Percentiles rank a stretch among this genome's conserved stretches.
Evolutionary conservation across 2,113 vertebrate genomes (phyloP).

Genomic region (Callipepla californica): DNA sequence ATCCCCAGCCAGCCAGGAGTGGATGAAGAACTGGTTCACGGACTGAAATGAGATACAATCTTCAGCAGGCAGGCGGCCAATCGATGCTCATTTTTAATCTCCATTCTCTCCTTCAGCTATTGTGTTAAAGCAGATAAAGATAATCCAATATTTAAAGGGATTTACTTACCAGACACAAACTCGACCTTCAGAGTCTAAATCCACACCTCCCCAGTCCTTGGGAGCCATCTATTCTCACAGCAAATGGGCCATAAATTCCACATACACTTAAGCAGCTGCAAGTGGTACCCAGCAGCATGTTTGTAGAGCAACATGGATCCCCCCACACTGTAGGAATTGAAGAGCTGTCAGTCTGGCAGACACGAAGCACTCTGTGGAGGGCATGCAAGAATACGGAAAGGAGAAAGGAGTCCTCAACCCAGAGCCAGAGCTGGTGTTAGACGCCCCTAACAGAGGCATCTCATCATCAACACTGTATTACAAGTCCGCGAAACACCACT

Average conservation of each 20-base stretch:
- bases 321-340: not conserved
- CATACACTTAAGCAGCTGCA: not conserved
- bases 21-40: not conserved
- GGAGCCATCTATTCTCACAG: not conserved
- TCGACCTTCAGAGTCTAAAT: not conserved
- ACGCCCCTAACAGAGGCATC: not conserved
- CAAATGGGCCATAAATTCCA: not conserved
- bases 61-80: not conserved
- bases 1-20: not conserved
- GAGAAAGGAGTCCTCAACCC: not conserved
- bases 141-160: not conserved
- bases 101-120: not conserved
- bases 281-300: not conserved
- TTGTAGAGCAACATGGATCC: not conserved
- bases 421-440: not conserved
- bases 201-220: accelerated
- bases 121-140: not conserved
- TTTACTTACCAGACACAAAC: not conserved
- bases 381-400: not conserved
- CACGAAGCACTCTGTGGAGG: not conserved
- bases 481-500: not conserved
- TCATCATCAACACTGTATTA: not conserved
- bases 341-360: not conserved
- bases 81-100: not conserved
- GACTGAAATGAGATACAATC: not conserved